phyloP scores from a whole-genome alignment of 2,888 invertebrate genomes.

The Tinea trinotella region DNA sequence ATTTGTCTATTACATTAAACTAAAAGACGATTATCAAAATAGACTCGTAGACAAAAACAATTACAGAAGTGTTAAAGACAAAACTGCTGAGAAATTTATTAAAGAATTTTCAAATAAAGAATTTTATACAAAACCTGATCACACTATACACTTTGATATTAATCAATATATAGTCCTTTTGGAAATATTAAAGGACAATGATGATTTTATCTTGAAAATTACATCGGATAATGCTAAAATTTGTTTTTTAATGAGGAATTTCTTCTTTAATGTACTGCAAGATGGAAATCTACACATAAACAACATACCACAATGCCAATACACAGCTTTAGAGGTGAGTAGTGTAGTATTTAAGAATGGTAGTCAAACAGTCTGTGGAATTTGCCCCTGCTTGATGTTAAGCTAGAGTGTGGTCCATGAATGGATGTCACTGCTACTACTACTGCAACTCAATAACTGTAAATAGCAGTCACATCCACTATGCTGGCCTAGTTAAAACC shows the following conservation, averaged over 20 bases:
- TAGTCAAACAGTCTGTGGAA: too few species aligned
- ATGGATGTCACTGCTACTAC: too few species aligned
- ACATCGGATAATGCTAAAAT: slow-evolving; percentile 33
- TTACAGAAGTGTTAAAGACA: slow-evolving; percentile 27
- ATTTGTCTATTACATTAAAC: slow-evolving; percentile 38
- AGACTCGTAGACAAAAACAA: slow-evolving; percentile 30
- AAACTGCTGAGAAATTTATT: slow-evolving; percentile 30
- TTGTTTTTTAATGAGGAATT: slow-evolving; percentile 40
- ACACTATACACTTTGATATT: slow-evolving; percentile 31
- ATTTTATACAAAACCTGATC: slow-evolving; percentile 37
- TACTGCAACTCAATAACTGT: too few species aligned
- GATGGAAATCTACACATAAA: slow-evolving; percentile 27
- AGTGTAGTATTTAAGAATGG: too few species aligned
- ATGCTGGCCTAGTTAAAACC: too few species aligned
- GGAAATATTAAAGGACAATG: slow-evolving; percentile 28
- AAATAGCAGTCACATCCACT: too few species aligned
- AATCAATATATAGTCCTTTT: background rate
- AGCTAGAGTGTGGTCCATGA: too few species aligned
- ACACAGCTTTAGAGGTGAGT: slow-evolving; percentile 44
- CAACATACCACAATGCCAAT: slow-evolving; percentile 36
- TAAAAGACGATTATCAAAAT: slow-evolving; percentile 37
- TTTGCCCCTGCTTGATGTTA: too few species aligned
- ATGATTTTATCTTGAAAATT: slow-evolving; percentile 41
- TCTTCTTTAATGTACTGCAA: slow-evolving; percentile 40
- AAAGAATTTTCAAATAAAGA: slow-evolving; percentile 36